Base-by-base conservation (phyloP, 2,797 vertebrate species). In the Phoeniculus purpureus region DNA sequence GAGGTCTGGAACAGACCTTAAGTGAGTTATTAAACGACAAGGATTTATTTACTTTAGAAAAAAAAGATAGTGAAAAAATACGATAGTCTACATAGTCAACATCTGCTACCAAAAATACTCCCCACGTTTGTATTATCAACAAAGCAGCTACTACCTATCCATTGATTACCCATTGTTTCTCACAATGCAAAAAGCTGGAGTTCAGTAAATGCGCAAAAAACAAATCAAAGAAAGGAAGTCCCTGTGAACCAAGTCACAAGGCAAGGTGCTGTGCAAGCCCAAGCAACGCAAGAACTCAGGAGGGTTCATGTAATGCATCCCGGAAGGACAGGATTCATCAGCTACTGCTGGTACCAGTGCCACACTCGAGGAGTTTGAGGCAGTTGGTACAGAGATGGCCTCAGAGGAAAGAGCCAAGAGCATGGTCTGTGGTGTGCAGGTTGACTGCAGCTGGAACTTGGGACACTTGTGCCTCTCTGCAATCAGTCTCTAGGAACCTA, bases 1-100 rank as follows among this genome's bases (percentile, higher is more conserved):
- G 70, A 80, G 51, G 58, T 89, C 89, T 90, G 50, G 26, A 94
- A 61, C 16, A 58, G 31, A 27, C 82, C 55, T 68, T 84, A 55
- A 0, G 0, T 16, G 61, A 85, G 26, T 59, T 27, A 90, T 58
- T 80, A 43, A 79, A 61, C 56, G 60, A 60, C 34, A 79, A 64
- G 25, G 48, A 64, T 21, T 60, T 70, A 58, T 0, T 18, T 54
- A 64, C 68, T 75, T 51, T n/a, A n/a, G n/a, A 7, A 29, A 17
- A 45, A 55, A 51, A 56, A 34, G 70, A 2, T 55, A 8, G 13
- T 71, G 18, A 77, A 62, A 31, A 2, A 34, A 56, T 85, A 52
- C 27, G 18, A 59, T 21, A 78, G 12, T 16, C 13, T 43, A 43
- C 43, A 43, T 13, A 43, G 43, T 43, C 13, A 43, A 43, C 43